A percentile compares a stretch with the other conserved stretches of the same genome.
These are phyloP conservation scores for Nilaparvata lugens DNA, from an alignment of 1,140 invertebrate genomes.

Conservation along the genomic window DNA sequence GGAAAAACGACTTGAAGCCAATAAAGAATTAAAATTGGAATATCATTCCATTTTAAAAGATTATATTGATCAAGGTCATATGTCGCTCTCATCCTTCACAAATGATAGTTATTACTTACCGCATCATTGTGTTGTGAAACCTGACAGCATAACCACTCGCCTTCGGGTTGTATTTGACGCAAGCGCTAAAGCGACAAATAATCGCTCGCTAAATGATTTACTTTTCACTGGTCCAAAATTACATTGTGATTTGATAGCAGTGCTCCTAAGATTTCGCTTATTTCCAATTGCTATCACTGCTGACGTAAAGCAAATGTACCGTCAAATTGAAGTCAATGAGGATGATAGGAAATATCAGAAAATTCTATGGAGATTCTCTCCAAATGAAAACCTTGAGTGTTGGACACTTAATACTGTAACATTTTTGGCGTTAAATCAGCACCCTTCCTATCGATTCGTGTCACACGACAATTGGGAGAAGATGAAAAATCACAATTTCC, in stretches of 20 bases:
- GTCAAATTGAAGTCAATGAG: conserved; percentile 6
- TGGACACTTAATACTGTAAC: not conserved
- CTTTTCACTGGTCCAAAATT: conserved; percentile 23
- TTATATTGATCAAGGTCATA: no score
- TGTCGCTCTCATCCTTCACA: no score
- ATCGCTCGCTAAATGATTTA: conserved; percentile 29
- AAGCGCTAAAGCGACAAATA: conserved; percentile 18
- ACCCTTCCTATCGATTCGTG: not conserved
- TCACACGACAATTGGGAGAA: not conserved
- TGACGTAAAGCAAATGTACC: conserved; percentile 24
- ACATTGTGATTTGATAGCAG: conserved; percentile 13
- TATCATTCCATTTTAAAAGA: no score
- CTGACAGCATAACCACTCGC: conserved; percentile 18
- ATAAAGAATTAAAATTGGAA: no score
- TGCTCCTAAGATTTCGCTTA: conserved; percentile 12
- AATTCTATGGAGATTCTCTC: not conserved
- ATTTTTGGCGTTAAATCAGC: conserved; percentile 3
- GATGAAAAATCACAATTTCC: no score
- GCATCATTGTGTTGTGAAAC: no score
- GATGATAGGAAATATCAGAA: not conserved
- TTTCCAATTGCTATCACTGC: conserved; percentile 19
- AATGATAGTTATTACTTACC: no score
- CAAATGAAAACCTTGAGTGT: no score
- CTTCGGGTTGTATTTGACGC: conserved; percentile 32
- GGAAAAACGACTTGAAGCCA: no score